Evolutionary conservation across 2,888 invertebrate species (phyloP), one percentile per base, ranked within the genome.

Genomic region (Eubasilissa splendida): DNA sequence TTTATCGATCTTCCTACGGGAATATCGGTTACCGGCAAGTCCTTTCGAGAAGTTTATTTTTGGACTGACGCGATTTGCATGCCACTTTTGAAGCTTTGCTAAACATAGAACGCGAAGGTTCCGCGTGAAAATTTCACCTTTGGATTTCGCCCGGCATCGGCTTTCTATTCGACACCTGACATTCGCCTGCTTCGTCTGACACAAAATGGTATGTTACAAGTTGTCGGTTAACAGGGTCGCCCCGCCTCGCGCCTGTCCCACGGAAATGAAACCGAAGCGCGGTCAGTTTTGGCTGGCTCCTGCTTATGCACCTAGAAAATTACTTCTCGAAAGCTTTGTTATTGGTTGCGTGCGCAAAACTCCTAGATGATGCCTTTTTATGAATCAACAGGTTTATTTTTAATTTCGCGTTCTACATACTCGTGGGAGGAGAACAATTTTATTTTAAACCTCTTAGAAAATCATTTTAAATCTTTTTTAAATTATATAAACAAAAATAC

Each of bases 371-470:
- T 60, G 22, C 52, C 31, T 71, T 63, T 73, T 70, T 60, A 54
- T 79, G 79, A 79, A 73, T 79, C 79, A 65, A 65, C 79, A 42
- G 22, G 76, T 74, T 73, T 63, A 79, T 77, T 77, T 77, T 42
- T 80, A 59, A 52, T 82, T 86, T 85, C 85, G 85, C 86, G 42
- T 7, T 42, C 4, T 42, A 7, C 3, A 7, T 2, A 42, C 7
- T 2, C 3, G 42, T 42, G 42, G 42, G 42, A 42, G 42, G 42
- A 42, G 42, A 42, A 42, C 3, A 42, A 7, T 42, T 42, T 42
- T 42, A 7, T 42, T 42, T 42, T 1, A 42, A 42, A 42, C 4
- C 42, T 42, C 42, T 42, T 42, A 42, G 42, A 42, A 42, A 42
- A 42, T 42, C 4, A 4, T 7, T 42, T 42, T 42, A n/a, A n/a